A percentile compares a stretch with the other conserved stretches of the same genome.
phyloP scores from a whole-genome alignment of 2,797 vertebrate genomes.

The Eospalax fontanierii region DNA sequence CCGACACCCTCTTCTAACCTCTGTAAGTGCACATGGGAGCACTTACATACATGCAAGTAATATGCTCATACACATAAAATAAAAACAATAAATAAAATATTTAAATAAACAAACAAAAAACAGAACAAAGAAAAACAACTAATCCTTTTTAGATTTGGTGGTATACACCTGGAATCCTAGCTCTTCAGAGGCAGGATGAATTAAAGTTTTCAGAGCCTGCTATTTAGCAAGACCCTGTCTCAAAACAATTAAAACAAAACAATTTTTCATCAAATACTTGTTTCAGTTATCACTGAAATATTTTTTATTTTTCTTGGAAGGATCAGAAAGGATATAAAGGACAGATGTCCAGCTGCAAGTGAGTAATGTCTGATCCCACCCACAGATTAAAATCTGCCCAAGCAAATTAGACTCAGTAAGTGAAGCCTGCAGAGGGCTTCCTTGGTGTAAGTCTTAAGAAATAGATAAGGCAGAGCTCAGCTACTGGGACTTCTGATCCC shows the following conservation, averaged over 20 bases:
- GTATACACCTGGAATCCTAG: too few relatives aligned
- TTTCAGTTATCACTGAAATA: not conserved
- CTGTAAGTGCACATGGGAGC: too few relatives aligned
- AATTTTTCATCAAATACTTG: not conserved
- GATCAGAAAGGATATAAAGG: not conserved
- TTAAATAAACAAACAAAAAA: not conserved
- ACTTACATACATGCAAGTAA: too few relatives aligned
- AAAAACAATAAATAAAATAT: too few relatives aligned
- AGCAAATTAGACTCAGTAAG: not conserved
- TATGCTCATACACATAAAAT: too few relatives aligned
- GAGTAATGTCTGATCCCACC: not conserved
- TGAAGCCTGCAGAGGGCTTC: not conserved
- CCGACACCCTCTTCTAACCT: too few relatives aligned
- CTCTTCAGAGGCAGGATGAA: not conserved
- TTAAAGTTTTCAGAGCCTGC: not conserved
- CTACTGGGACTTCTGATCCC: not conserved
- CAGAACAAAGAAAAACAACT: not conserved
- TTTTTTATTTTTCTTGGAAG: not conserved
- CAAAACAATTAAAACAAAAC: not conserved
- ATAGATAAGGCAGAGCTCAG: not conserved
- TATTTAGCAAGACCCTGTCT: not conserved
- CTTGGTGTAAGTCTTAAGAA: conserved; percentile 33
- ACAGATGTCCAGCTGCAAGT: not conserved
- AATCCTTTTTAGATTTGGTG: not conserved
- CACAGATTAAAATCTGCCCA: not conserved